Evolutionary conservation across 2,888 invertebrate species (phyloP).

Genomic region (Amphipyra tragopoginis): DNA sequence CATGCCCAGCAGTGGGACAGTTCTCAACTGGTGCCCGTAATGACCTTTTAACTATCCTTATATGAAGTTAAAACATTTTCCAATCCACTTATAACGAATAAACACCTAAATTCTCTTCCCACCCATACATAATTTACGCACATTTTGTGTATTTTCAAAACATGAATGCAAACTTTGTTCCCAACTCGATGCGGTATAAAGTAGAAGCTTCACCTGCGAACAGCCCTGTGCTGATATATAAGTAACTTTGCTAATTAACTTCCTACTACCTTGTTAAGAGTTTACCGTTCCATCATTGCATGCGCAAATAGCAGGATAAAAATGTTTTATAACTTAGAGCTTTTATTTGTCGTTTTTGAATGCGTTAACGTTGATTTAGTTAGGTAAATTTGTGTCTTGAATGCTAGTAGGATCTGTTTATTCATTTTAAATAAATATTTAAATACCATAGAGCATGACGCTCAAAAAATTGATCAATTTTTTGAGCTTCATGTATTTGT

Average conservation of each 20-base stretch:
- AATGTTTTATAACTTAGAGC: conserved; percentile 3
- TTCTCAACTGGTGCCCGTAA: no score
- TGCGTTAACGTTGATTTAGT: no score
- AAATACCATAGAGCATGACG: no score
- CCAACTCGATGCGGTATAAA: conserved; percentile 38
- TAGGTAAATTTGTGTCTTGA: no score
- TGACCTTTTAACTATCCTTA: background rate
- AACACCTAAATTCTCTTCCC: conserved; percentile 12
- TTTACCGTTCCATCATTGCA: conserved; percentile 45
- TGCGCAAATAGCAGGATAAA: conserved; percentile 17
- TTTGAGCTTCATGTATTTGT: no score
- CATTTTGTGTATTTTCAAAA: conserved; percentile 34
- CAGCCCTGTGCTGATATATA: conserved; percentile 42
- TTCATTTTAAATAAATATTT: no score
- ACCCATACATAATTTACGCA: conserved; percentile 35
- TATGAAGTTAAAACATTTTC: background rate
- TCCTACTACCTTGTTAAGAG: conserved; percentile 56
- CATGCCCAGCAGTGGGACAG: no score
- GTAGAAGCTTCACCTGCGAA: conserved; percentile 23
- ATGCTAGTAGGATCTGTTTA: no score
- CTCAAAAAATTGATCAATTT: no score
- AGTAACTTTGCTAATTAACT: conserved; percentile 65
- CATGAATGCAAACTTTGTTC: conserved; percentile 46
- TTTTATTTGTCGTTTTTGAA: conserved; percentile 2
- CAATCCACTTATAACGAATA: conserved; percentile 3